Evolutionary conservation across 2,113 vertebrate genomes (phyloP).

Genomic region (Cathartes aura): DNA sequence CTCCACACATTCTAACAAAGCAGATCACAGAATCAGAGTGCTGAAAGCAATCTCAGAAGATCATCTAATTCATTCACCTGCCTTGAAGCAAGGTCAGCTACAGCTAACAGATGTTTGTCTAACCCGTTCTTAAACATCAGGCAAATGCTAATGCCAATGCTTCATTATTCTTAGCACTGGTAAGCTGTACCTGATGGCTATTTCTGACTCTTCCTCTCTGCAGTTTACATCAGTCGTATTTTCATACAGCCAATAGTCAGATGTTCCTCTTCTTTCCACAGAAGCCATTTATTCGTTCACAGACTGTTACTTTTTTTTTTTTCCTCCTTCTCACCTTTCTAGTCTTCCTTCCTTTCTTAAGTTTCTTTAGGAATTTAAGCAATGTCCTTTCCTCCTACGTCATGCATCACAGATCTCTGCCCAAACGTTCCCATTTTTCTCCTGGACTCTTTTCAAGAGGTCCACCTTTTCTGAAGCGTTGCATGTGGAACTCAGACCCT

Average conservation of each 20-base stretch:
- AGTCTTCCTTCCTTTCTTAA: not conserved
- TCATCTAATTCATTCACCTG: not conserved
- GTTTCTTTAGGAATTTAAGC: not conserved
- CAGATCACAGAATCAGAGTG: not conserved
- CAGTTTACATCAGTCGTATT: not conserved
- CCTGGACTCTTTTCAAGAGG: not conserved
- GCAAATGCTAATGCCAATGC: not conserved
- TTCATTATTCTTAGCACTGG: not conserved
- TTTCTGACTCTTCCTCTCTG: not conserved
- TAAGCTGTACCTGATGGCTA: not conserved
- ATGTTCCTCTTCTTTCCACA: not conserved
- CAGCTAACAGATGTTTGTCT: not conserved
- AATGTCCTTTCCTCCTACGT: not conserved
- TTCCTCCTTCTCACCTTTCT: not conserved
- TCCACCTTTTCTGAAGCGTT: not conserved
- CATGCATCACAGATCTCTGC: not conserved
- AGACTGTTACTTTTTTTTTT: not conserved
- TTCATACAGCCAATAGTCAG: not conserved
- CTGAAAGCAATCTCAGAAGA: not conserved
- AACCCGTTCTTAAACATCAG: not conserved
- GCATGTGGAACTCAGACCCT: not conserved
- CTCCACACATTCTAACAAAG: not conserved
- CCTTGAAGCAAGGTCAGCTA: not conserved
- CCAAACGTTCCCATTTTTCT: not conserved
- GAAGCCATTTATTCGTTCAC: not conserved